phyloP scores from a whole-genome alignment of 2,797 vertebrate species.

The Bufotes viridis region DNA sequence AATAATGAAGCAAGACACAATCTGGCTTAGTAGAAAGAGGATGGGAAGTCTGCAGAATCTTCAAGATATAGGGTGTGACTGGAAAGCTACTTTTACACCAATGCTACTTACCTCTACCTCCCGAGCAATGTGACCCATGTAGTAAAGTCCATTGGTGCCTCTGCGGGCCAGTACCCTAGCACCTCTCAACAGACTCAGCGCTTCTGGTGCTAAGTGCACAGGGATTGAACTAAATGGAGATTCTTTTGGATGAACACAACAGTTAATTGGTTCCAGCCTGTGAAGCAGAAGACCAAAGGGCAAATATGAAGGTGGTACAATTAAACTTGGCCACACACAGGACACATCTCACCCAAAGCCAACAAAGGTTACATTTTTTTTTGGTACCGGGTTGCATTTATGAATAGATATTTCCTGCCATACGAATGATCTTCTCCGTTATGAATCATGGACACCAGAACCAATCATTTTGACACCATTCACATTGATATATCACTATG shows the following conservation, averaged over 20 bases:
- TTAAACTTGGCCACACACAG: neutral
- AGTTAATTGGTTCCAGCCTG: conserved; percentile 58
- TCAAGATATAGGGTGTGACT: neutral
- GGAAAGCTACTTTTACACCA: neutral
- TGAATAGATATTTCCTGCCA: neutral
- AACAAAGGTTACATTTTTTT: neutral
- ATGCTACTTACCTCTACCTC: conserved; percentile 62
- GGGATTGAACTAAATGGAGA: conserved; percentile 17
- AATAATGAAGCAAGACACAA: neutral
- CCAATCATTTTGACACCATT: too few relatives aligned
- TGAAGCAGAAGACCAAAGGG: neutral
- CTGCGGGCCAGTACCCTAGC: conserved; percentile 69
- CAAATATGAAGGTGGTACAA: neutral
- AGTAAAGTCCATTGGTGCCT: conserved; percentile 70
- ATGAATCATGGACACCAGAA: neutral
- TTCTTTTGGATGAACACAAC: conserved; percentile 27
- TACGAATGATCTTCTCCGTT: too few relatives aligned
- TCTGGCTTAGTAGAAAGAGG: neutral
- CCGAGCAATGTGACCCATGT: conserved; percentile 67
- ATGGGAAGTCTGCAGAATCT: neutral
- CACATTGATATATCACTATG: too few relatives aligned
- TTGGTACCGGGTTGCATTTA: neutral
- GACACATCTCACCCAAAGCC: neutral
- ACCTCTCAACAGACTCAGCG: conserved; percentile 62
- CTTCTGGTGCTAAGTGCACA: neutral